Evolutionary conservation across 2,888 invertebrate genomes (phyloP).

Genomic region (Heteromurus nitidus): DNA sequence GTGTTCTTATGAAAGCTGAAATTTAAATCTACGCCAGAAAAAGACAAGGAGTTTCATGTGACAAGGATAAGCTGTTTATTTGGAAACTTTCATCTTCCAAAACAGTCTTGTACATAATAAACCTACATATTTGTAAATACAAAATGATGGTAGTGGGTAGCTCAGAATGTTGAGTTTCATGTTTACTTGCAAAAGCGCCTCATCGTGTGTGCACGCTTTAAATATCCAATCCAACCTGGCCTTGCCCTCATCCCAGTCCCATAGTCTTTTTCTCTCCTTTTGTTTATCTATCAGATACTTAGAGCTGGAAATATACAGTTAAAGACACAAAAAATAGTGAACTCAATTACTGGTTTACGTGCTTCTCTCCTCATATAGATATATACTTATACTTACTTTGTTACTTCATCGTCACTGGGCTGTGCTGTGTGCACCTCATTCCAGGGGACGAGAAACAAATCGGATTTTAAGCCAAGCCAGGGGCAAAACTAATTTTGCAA

Average conservation of each 20-base stretch:
- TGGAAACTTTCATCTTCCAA: too few species aligned
- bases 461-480: conserved; percentile 71
- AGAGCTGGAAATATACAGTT: background rate
- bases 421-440: conserved; percentile 36
- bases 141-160: too few species aligned
- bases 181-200: background rate
- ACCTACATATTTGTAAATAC: too few species aligned
- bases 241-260: background rate
- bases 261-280: conserved; percentile 7
- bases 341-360: conserved; percentile 41
- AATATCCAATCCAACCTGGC: conserved; percentile 10
- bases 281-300: background rate
- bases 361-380: background rate
- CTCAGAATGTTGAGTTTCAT: too few species aligned
- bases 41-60: too few species aligned
- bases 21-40: too few species aligned
- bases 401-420: conserved; percentile 19
- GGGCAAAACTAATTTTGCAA: conserved; percentile 71
- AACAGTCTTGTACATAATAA: too few species aligned
- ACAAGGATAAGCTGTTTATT: too few species aligned
- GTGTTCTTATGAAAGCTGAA: too few species aligned
- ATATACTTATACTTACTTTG: conserved; percentile 12
- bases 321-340: conserved; percentile 35
- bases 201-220: conserved; percentile 15
- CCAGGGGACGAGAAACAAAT: conserved; percentile 68